Conservation (phyloP, 2,113 vertebrate genomes). For the Hystrix brachyura region DNA sequence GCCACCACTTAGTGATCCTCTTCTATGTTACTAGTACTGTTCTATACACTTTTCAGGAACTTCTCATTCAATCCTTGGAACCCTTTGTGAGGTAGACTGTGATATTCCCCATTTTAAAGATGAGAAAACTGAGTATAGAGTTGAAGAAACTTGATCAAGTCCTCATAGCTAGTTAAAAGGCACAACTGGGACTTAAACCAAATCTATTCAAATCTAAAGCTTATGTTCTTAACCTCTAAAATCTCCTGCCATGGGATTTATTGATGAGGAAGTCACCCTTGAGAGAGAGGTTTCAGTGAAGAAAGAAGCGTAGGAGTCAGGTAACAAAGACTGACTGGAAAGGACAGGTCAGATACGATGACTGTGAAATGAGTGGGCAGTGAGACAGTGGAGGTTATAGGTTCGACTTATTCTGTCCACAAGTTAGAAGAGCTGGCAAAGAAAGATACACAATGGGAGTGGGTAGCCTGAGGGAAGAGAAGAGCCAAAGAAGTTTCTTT, state of each 20-base stretch:
- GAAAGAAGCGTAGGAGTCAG: slow-evolving; percentile 48
- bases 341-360: slow-evolving; percentile 39
- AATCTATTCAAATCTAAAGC: slow-evolving; percentile 36
- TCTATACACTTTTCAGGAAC: not conserved
- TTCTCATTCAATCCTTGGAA: slow-evolving; percentile 36
- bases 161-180: slow-evolving; percentile 32
- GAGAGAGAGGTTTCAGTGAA: slow-evolving; percentile 50
- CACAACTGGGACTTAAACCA: slow-evolving; percentile 21
- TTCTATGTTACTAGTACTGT: not conserved
- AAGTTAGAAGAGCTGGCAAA: slow-evolving; percentile 31
- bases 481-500: slow-evolving; percentile 24
- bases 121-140: not conserved
- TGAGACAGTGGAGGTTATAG: slow-evolving; percentile 15
- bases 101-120: slow-evolving; percentile 17
- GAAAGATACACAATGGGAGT: slow-evolving; percentile 12
- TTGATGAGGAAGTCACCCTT: slow-evolving; percentile 37
- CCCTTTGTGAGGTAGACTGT: not conserved
- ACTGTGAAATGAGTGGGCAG: slow-evolving; percentile 54
- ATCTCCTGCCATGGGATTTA: slow-evolving; percentile 59
- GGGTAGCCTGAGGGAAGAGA: not conserved
- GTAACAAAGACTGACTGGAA: slow-evolving; percentile 57
- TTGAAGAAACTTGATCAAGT: slow-evolving; percentile 43
- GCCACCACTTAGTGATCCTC: slow-evolving; percentile 11
- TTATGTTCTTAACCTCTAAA: slow-evolving; percentile 54
- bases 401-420: slow-evolving; percentile 56